Evolutionary conservation across 2,888 invertebrate genomes (phyloP), one percentile per base, ranked within the genome.

Genomic region (Matsumyia berberina): DNA sequence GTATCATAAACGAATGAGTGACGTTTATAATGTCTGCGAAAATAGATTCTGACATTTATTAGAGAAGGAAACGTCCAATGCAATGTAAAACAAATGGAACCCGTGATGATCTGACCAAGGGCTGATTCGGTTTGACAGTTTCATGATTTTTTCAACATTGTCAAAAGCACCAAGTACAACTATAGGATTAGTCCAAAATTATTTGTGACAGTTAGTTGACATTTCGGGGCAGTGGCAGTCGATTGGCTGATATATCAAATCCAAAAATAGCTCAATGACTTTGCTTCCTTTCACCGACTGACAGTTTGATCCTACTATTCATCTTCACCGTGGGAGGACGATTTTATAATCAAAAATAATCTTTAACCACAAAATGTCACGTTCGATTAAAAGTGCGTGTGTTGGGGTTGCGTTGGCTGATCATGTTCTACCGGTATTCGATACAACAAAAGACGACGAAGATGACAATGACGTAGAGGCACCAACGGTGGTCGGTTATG

Each of bases 401-500:
- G 55, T n/a, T 51, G 37, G 35, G n/a, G n/a, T n/a, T n/a, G 49
- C 39, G 49, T 60, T 60, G 72, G 49, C 53, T 51, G 76, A 67
- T 53, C 77, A 60, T 24, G 60, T 60, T 69, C 44, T 33, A 60
- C 67, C 33, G 66, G 64, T 57, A 66, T 76, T 39, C 24, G 17
- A 57, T 12, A 9, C 42, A 58, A 31, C 53, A 4, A 15, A 6
- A 3, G 17, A 24, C 42, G 19, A 31, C 33, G n/a, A 39, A 51
- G 19, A 66, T 39, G n/a, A 66, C 37, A 66, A 53, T 58, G 9
- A 39, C 33, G 57, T 33, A 15, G 44, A 42, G n/a, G n/a, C n/a
- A 58, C 44, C 19, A 33, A 67, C 51, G 19, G 49, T 39, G 57
- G 58, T 42, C 57, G 31, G 46, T 49, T 74, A 49, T 49, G 44